A percentile compares a stretch with the other conserved stretches of the same genome.
Conservation (phyloP, 2,888 invertebrate species). For the Eulithis testata region DNA sequence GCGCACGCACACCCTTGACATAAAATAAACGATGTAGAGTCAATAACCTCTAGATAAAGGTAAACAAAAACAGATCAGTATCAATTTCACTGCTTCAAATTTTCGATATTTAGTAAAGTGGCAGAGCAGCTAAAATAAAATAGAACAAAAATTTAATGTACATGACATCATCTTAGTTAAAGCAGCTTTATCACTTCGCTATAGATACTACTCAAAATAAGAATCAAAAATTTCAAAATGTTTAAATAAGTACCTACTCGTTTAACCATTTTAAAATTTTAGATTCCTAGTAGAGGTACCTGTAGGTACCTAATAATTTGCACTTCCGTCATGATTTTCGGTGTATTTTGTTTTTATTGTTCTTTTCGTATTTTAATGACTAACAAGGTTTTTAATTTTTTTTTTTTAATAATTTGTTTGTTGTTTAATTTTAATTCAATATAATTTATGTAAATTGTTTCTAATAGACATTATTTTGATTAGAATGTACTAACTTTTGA, state of each 20-base stretch:
- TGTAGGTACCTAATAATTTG: no score
- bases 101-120: slow-evolving; percentile 4
- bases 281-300: no score
- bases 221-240: no score
- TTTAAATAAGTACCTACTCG: no score
- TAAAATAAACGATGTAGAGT: slow-evolving; percentile 18
- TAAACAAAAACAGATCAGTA: slow-evolving; percentile 14
- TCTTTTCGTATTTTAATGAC: slow-evolving; percentile 4
- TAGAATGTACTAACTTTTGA: no score
- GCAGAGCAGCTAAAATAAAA: no score
- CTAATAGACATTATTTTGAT: background rate
- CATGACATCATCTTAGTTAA: no score
- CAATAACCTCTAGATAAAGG: slow-evolving; percentile 26
- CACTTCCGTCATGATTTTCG: no score
- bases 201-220: no score
- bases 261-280: no score
- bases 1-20: slow-evolving; percentile 22
- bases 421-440: background rate
- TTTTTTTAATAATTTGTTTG: background rate
- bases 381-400: background rate
- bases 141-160: no score
- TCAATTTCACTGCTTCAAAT: slow-evolving; percentile 13
- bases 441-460: background rate
- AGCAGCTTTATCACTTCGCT: no score
- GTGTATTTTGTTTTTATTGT: background rate